Percentiles rank a stretch among this genome's conserved stretches.
Conservation (phyloP, 53 echinoderm and acorn worm species). For the Echinometra lucunter region DNA sequence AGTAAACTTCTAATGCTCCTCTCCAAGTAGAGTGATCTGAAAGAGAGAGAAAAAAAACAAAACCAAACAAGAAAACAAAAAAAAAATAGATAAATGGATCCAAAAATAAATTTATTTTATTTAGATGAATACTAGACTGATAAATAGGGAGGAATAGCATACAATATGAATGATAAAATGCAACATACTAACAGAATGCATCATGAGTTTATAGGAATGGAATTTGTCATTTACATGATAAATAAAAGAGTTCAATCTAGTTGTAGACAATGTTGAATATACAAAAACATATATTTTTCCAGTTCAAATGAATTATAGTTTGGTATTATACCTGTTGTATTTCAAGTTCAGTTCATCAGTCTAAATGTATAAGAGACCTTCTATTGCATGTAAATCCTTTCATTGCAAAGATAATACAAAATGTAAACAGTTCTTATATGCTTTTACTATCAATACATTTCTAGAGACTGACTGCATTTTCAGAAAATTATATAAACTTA, state of each 20-base stretch:
- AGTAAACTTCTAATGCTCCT: conserved; percentile 51
- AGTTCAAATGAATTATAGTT: too few species aligned
- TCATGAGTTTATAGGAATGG: not conserved
- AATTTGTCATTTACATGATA: not conserved
- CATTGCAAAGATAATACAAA: not conserved
- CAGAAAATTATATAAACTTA: not conserved
- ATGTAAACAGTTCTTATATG: not conserved
- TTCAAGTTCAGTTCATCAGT: not conserved
- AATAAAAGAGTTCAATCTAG: not conserved
- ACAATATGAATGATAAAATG: not conserved
- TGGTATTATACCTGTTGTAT: too few species aligned
- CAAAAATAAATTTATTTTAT: not conserved
- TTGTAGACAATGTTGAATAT: not conserved
- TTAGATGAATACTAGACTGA: not conserved
- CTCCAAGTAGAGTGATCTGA: conserved; percentile 79
- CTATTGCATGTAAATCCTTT: not conserved
- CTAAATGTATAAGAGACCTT: not conserved
- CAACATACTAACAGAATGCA: not conserved
- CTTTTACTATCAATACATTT: not conserved
- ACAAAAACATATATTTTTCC: not conserved
- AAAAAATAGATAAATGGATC: too few species aligned
- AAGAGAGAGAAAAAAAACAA: conserved; percentile 40
- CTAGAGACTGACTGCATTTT: not conserved
- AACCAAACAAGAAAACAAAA: not conserved
- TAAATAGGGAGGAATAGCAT: not conserved